Base-by-base conservation (phyloP, 2,888 invertebrate genomes). In the Ichneumoninae sp. region DNA sequence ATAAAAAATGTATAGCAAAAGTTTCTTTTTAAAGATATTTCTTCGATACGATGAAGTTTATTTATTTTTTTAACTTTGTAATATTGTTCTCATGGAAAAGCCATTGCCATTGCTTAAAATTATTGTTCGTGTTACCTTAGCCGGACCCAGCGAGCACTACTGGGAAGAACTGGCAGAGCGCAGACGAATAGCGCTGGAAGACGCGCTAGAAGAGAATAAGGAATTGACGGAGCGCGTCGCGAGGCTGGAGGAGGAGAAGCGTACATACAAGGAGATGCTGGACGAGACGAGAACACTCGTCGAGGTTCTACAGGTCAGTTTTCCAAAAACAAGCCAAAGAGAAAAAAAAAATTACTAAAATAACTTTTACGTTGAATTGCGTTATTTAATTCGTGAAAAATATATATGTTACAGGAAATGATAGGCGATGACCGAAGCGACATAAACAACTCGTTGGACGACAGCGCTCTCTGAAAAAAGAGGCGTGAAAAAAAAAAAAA, bases 81-180 rank as follows among this genome's bases (percentile, higher is more conserved):
- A 40, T 10, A 40, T 40, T 40, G 40, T 40, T 40, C 40, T 10
- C 10, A 40, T 40, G 40, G 40, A 40, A 10, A 40, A 40, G 8
- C 10, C 40, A 30, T 6, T 47, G 22, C 16, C 33, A 22, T 26
- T 3, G 33, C 10, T 36, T 47, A 6, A 30, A 26, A 8, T 10
- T 22, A 62, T 69, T 57, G 10, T 47, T 70, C 40, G 30, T 77
- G 5, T 74, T 62, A 66, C 82, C 83, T 16, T 36, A 94, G 95
- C 95, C 80, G 95, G 95, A 52, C 96, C 97, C 3, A 96, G 97
- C 80, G 96, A 96, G 90, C 95, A 95, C 85, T 97, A 97, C 91
- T 97, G 97, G 97, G 94, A 97, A 93, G 94, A 95, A 66, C 91
- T 97, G 85, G 97, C 97, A 33, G 97, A 97, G 91, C 96, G 96